Base-by-base conservation (phyloP, 2,797 vertebrate genomes). In the Melanotaenia boesemani region DNA sequence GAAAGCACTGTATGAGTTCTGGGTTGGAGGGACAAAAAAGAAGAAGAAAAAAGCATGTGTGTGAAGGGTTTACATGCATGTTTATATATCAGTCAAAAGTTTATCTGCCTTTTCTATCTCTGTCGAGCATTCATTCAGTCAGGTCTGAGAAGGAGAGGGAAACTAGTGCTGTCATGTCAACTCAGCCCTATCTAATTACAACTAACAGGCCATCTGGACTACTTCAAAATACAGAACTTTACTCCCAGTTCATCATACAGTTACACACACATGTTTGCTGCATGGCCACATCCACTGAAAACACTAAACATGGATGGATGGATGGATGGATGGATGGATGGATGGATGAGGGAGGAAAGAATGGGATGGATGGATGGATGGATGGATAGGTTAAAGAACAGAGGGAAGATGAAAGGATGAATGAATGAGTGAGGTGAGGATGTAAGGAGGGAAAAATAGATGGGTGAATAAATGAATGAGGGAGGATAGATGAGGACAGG, bases 181-280 rank as follows among this genome's bases (percentile, higher is more conserved):
- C 63, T 34, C 65, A 73, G 86, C 66, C 85, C 71, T 82, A 88
- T 91, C 90, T 91, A 88, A 89, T 91, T 86, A 84, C 86, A 71
- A 68, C 79, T 80, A 80, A 82, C 73, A 65, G 83, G 79, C 82
- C 89, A 85, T 91, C 91, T 93, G 90, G 88, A 82, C 83, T 84
- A 75, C 72, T 76, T 91, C 91, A 92, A 77, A 78, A 65, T 79
- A 36, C 44, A 72, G 80, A 86, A 80, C 82, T 83, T 82, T 74
- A 77, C 83, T 83, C 72, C 83, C 77, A 74, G 84, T 89, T 82
- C 61, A 73, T 54, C 57, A 52, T 36, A 8, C 34, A 7, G 34
- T 36, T 36, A 7, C 6, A 6, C 34, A 36, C 34, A 36, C 34
- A 34, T 7, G 34, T 36, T 36, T 36, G 34, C 34, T 36, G 34